Percentiles rank a stretch among this genome's conserved stretches.
Conservation (phyloP, 2,888 invertebrate genomes). For the Drosophila kokeensis region DNA sequence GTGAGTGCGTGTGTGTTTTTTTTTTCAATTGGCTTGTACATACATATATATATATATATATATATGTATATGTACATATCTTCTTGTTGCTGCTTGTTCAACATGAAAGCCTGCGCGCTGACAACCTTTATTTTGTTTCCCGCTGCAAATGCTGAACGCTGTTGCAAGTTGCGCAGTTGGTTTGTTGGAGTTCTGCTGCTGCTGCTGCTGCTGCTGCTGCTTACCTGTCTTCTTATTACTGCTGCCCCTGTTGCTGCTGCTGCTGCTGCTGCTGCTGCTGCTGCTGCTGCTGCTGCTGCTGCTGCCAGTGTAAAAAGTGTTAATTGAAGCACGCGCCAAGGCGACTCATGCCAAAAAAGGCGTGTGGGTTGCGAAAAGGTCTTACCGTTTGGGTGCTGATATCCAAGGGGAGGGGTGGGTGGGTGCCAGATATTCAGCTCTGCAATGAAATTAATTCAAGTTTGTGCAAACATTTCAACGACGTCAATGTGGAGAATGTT, state of each 20-base stretch:
- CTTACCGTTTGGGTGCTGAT: not conserved
- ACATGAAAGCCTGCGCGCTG: constrained; percentile 49
- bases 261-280: constrained; percentile 7
- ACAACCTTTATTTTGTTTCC: constrained; percentile 29
- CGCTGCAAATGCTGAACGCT: constrained; percentile 27
- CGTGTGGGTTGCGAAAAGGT: not conserved
- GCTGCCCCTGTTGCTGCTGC: not conserved
- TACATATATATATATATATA: not conserved
- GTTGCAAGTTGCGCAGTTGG: constrained; percentile 47
- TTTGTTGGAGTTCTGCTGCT: not conserved
- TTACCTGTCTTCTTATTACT: not conserved
- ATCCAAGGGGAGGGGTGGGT: not conserved
- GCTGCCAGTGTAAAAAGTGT: constrained; percentile 53
- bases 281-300: not conserved
- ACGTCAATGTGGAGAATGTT: constrained; percentile 67
- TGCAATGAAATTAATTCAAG: constrained; percentile 64
- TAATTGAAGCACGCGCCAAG: constrained; percentile 71
- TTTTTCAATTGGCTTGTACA: constrained; percentile 1
- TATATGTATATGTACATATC: constrained; percentile 9
- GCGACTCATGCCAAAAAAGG: constrained; percentile 17
- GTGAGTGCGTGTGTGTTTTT: constrained; percentile 30
- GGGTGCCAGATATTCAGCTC: constrained; percentile 8
- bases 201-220: not conserved
- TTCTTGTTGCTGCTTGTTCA: constrained; percentile 50
- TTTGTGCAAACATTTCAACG: constrained; percentile 74